Evolutionary conservation across 2,113 vertebrate genomes (phyloP), one percentile per base, ranked within the genome.

Genomic region (Anarrhichthys ocellatus): DNA sequence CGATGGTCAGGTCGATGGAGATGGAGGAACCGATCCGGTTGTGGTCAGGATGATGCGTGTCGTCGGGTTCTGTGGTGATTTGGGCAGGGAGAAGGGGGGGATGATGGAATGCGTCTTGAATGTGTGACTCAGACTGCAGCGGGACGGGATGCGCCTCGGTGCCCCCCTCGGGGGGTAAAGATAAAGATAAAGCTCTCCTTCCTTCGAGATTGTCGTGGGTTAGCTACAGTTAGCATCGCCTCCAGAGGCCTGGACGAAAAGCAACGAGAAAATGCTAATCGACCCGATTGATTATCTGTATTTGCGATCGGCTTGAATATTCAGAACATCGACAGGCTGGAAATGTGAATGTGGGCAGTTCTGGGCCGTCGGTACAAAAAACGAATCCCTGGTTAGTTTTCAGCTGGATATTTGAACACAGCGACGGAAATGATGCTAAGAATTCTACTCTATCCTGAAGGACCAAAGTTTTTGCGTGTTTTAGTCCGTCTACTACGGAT

Each of bases 121-220:
- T 44, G 81, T 62, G 73, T 59, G 84, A 89, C 87, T 91, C 76
- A 83, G 83, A 86, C 85, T 81, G 91, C 80, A 56, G 76, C 81
- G 32, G 69, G 69, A 44, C 54, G 67, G 42, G 6, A 48, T 11
- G 63, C 0, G 38, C 61, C 56, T 48, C 15, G 9, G 52, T 67
- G 3, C 32, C 34, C 70, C 67, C 7, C 22, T 13, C n/a, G 10
- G 27, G 64, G 76, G 42, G 7, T 9, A 32, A 61, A 54, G 44
- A n/a, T 24, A 13, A 46, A 75, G 65, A 48, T 86, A 79, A 83
- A 81, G 83, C 81, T 87, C 84, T 84, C 77, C 89, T 63, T 67
- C 78, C 71, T 59, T 84, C 62, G 29, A 76, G 92, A 93, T 94
- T 93, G 91, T 94, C 90, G 65, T 87, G 46, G 54, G 76, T 61